Evolutionary conservation across 2,113 vertebrate species (phyloP), one percentile per base, ranked within the genome.

Genomic region (Harpagus bidentatus): DNA sequence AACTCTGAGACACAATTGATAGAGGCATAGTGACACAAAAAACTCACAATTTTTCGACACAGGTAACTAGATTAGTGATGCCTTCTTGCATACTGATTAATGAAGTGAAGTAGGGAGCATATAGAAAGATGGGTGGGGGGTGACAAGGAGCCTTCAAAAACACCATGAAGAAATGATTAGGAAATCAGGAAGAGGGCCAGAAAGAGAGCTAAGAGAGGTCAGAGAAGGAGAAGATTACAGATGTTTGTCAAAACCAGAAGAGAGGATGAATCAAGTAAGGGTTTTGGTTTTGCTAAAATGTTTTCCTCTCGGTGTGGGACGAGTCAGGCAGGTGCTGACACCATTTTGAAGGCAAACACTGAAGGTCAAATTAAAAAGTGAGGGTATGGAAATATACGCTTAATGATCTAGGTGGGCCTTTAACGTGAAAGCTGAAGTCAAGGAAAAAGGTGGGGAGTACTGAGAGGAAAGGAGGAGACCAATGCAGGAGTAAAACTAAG

Each of bases 301-400:
- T 40, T 67, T 22, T 77, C 14, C 32, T 81, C 12, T 86, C 0
- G 1, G 7, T 67, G 29, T 19, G 9, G 43, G 70, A 65, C 0
- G 22, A 43, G 32, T 73, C 53, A 72, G 29, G 48, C 22, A 34
- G 26, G 26, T 70, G 11, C n/a, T 31, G 17, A 61, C n/a, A 26
- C 32, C 67, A 36, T 50, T 70, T 45, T 56, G 25, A 71, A 5
- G 5, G 40, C 45, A 84, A 81, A 77, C 9, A 53, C 34, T 79
- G 52, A 74, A 61, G 23, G 16, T 76, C 50, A 88, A 79, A 48
- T 79, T 73, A 61, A 42, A 74, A 66, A 58, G 7, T 61, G 50
- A 40, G 26, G 3, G 4, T 86, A 13, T 34, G 31, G 74, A 88
- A 93, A 48, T 22, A 55, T 3, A 38, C 0, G 0, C 8, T 82